Base-by-base conservation (phyloP, 2,888 invertebrate genomes). In the Tetragonula carbonaria region DNA sequence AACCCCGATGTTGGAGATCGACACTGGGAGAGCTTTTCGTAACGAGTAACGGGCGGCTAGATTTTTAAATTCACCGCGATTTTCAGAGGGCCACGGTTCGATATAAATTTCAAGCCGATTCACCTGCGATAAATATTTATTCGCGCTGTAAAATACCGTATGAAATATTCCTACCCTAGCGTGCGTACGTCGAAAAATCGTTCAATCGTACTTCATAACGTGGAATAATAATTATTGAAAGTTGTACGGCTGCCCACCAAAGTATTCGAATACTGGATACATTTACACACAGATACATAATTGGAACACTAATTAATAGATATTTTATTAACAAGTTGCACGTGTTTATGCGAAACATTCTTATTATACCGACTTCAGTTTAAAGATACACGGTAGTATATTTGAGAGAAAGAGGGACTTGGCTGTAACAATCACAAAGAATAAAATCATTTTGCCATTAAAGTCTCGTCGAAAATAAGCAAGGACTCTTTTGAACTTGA, bases 61-160 rank as follows among this genome's bases (percentile, higher is more conserved):
- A 74, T 45, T 74, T 28, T 79, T 45, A 63, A 74, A 59, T 45
- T 63, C 45, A 13, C 53, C 18, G 62, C 28, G 63, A 28, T 75
- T 68, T 38, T 79, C 62, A 45, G 33, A 38, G 51, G 68, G 16
- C 45, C 45, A 45, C 74, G n/a, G 53, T 74, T 79, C 53, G 63
- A 79, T 68, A 79, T 63, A 55, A 68, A 68, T 51, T 28, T 45
- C 45, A 4, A 1, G 4, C 16, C n/a, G 68, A 70, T 75, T 55
- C 74, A 16, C 55, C 45, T 2, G 11, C 62, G 75, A 63, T 68
- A 70, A 68, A 79, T 66, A 63, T 79, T 79, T 74, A 55, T 28
- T 65, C 45, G 45, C 55, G 21, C 33, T 78, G 66, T 67, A 38
- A 78, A 65, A 28, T 28, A 16, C 23, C 28, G 55, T 2, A 51